Conservation (phyloP, 2,888 invertebrate genomes). For the Fragum sueziense region DNA sequence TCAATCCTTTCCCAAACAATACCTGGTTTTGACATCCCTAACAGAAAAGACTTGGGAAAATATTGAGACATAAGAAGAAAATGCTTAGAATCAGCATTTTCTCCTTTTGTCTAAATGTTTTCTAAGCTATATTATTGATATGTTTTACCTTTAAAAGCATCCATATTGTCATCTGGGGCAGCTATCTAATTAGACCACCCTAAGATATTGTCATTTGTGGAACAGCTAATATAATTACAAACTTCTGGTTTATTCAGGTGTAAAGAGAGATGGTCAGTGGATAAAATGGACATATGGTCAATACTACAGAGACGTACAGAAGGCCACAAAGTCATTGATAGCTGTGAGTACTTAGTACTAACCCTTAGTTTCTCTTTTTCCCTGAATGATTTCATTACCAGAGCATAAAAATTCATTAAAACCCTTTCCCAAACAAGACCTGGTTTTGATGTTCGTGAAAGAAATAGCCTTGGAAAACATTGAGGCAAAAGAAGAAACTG, state of each 20-base stretch:
- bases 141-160: too few species aligned
- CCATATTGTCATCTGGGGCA: not conserved
- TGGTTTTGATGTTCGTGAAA: too few species aligned
- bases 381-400: not conserved
- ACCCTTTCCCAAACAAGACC: too few species aligned
- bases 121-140: too few species aligned
- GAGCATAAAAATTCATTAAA: not conserved
- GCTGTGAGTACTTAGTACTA: not conserved
- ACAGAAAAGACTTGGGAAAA: too few species aligned
- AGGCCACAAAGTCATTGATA: not conserved
- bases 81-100: too few species aligned
- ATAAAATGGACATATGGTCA: constrained; percentile 82
- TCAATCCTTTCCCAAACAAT: too few species aligned
- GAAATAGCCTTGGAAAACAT: too few species aligned
- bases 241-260: constrained; percentile 62
- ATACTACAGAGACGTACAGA: constrained; percentile 86
- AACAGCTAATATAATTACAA: not conserved
- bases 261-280: constrained; percentile 73
- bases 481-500: too few species aligned
- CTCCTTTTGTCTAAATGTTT: too few species aligned
- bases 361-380: not conserved
- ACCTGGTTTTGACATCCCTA: too few species aligned
- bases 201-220: not conserved
- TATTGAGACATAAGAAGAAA: too few species aligned
- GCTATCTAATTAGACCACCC: not conserved